Evolutionary conservation across 1,140 invertebrate species (phyloP).

Genomic region (Protaetia brevitarsis): DNA sequence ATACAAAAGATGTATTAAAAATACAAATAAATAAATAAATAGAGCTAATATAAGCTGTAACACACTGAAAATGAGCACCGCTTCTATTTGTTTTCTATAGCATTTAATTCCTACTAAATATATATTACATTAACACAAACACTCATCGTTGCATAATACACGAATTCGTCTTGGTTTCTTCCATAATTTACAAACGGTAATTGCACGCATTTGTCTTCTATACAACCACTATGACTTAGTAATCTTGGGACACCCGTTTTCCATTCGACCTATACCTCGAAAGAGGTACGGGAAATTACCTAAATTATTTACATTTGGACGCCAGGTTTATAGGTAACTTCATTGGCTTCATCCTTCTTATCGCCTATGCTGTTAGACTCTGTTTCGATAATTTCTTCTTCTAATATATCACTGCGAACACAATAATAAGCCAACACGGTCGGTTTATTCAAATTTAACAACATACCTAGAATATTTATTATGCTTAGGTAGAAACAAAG

Average conservation of each 20-base stretch:
- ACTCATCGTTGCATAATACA: too few relatives aligned
- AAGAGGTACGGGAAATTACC: too few relatives aligned
- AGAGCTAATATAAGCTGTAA: too few relatives aligned
- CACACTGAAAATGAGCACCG: too few relatives aligned
- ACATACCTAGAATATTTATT: constrained; percentile 64
- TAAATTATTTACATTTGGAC: constrained; percentile 4
- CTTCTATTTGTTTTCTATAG: too few relatives aligned
- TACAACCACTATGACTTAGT: not conserved
- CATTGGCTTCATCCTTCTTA: constrained; percentile 20
- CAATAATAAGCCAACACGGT: not conserved
- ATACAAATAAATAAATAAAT: too few relatives aligned
- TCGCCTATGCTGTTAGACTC: constrained; percentile 22
- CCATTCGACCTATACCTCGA: too few relatives aligned
- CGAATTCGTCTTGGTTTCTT: too few relatives aligned
- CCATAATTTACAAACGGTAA: too few relatives aligned
- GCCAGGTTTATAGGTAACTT: constrained; percentile 36
- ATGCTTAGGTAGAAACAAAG: constrained; percentile 64
- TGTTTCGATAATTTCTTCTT: constrained; percentile 12
- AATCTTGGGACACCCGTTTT: not conserved
- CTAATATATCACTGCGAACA: constrained; percentile 20
- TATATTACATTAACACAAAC: too few relatives aligned
- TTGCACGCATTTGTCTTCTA: not conserved
- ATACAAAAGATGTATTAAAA: not conserved
- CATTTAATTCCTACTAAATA: too few relatives aligned
- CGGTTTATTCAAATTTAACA: not conserved